Evolutionary conservation across 2,888 invertebrate genomes (phyloP).

Genomic region (Endotricha flammealis): DNA sequence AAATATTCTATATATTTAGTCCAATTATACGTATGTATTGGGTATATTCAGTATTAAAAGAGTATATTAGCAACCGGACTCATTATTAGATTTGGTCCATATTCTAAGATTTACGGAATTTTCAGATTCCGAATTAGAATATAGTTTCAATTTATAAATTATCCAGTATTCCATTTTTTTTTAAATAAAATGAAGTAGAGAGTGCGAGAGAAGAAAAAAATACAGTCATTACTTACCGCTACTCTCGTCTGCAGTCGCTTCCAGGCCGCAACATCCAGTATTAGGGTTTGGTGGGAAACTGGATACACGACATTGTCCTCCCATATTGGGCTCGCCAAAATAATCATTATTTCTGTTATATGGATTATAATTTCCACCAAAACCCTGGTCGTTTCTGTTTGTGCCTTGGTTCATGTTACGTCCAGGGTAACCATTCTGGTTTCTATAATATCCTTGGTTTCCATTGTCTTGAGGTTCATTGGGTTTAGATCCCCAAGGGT

Average conservation of each 20-base stretch:
- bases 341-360: constrained; percentile 15
- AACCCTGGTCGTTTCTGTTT: not conserved
- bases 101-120: too few relatives aligned
- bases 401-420: too few relatives aligned
- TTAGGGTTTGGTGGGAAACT: constrained; percentile 48
- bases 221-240: constrained; percentile 38
- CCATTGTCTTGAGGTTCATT: too few relatives aligned
- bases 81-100: too few relatives aligned
- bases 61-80: too few relatives aligned
- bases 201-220: not conserved
- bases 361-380: constrained; percentile 2
- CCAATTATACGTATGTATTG: too few relatives aligned
- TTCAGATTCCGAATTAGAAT: too few relatives aligned
- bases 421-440: not conserved
- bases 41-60: too few relatives aligned
- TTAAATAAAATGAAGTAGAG: not conserved
- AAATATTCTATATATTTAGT: too few relatives aligned
- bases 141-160: too few relatives aligned
- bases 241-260: constrained; percentile 46
- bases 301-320: constrained; percentile 41
- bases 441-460: not conserved
- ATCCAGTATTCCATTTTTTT: constrained; percentile 1
- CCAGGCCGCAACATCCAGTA: constrained; percentile 57
- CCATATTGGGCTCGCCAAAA: constrained; percentile 16
- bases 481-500: too few relatives aligned